Conservation (phyloP, 2,113 vertebrate species). For the Coregonus clupeaformis region DNA sequence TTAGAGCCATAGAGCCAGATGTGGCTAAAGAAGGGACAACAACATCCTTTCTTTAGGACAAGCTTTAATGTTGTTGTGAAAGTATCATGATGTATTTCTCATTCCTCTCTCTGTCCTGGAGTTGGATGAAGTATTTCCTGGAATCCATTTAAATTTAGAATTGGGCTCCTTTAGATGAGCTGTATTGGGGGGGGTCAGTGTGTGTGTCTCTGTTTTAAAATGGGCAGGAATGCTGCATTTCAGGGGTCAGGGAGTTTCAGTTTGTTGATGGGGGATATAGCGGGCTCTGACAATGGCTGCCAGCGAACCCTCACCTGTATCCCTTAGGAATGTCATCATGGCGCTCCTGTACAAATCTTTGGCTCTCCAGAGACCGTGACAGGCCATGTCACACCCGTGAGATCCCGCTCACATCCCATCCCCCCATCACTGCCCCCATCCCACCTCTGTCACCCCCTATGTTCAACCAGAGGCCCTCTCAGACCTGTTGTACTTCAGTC, state of each 20-base stretch:
- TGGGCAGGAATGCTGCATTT: background rate
- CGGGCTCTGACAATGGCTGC: background rate
- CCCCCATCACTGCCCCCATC: background rate
- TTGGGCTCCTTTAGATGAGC: conserved; percentile 30
- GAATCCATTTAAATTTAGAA: conserved; percentile 39
- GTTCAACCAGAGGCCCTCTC: too few species aligned
- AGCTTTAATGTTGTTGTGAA: conserved; percentile 31
- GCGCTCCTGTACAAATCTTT: background rate
- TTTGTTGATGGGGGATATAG: background rate
- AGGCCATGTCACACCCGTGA: too few species aligned
- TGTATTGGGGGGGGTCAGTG: conserved; percentile 8
- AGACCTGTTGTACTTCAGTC: too few species aligned
- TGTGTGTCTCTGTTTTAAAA: background rate
- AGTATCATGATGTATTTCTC: background rate
- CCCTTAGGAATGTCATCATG: background rate
- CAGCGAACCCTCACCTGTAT: background rate
- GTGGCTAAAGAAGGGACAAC: conserved; percentile 47
- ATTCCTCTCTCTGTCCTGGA: conserved; percentile 6
- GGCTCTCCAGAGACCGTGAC: background rate
- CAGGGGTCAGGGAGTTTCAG: background rate
- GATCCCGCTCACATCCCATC: background rate
- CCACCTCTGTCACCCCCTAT: too few species aligned
- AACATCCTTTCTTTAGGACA: conserved; percentile 41
- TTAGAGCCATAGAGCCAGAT: conserved; percentile 15
- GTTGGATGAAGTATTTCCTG: conserved; percentile 12